phyloP scores from a whole-genome alignment of 2,113 vertebrate genomes.

The Corvus hawaiiensis region DNA sequence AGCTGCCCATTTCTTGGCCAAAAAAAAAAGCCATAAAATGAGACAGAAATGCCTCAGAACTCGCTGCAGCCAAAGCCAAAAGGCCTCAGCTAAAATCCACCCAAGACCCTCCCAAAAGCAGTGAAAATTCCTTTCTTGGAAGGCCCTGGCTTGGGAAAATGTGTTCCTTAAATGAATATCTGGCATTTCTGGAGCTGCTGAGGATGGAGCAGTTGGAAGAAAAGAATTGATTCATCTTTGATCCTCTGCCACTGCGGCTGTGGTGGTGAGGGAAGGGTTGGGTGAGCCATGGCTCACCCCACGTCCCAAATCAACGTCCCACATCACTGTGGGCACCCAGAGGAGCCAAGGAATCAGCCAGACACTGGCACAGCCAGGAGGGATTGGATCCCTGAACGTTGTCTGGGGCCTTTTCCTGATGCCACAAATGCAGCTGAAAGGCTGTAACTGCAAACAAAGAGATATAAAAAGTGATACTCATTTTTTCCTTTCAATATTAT shows the following conservation, averaged over 20 bases:
- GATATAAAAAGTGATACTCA: accelerated
- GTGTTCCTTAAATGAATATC: accelerated
- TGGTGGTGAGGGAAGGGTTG: not conserved
- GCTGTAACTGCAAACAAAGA: not conserved
- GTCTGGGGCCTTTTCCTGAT: accelerated
- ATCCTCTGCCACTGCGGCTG: not conserved
- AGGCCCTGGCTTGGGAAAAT: not conserved
- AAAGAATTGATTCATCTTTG: not conserved
- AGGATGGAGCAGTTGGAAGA: not conserved
- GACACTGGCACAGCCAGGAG: not conserved
- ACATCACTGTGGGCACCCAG: accelerated
- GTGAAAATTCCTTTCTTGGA: not conserved
- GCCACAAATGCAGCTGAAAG: not conserved
- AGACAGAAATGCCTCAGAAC: not conserved
- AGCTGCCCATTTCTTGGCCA: not conserved
- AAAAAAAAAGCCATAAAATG: not conserved
- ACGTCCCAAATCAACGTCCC: not conserved
- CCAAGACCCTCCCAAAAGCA: not conserved
- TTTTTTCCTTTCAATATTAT: not conserved
- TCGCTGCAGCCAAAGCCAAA: not conserved
- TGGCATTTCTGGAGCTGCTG: not conserved
- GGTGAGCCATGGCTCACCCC: not conserved
- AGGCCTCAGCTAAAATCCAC: not conserved
- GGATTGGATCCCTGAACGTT: accelerated
- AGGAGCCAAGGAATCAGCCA: not conserved